Conservation (phyloP, 2,797 vertebrate species). For the Pogonophryne albipinna region DNA sequence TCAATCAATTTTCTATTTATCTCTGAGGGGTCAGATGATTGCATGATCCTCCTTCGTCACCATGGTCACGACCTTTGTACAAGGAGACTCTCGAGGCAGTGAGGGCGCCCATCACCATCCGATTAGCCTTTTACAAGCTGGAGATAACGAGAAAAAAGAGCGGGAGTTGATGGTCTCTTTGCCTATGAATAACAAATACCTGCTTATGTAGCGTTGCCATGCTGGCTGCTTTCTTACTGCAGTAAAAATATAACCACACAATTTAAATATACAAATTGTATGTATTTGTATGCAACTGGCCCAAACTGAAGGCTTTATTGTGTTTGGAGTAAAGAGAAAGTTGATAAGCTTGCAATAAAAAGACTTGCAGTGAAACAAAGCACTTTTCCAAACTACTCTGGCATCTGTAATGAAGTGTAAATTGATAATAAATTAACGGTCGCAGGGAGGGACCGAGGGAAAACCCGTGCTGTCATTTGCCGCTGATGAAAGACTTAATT, state of each 20-base stretch:
- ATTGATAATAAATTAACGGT: slow-evolving; percentile 65
- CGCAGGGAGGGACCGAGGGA: slow-evolving; percentile 10
- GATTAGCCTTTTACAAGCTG: slow-evolving; percentile 52
- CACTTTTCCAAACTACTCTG: slow-evolving; percentile 37
- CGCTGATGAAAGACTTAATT: slow-evolving; percentile 70
- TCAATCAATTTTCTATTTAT: slow-evolving; percentile 13
- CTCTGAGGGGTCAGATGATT: background rate
- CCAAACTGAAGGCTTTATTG: background rate
- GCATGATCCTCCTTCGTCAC: slow-evolving; percentile 34
- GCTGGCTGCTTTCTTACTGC: slow-evolving; percentile 27
- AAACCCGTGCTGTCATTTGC: slow-evolving; percentile 41
- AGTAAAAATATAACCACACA: background rate
- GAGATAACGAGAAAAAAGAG: slow-evolving; percentile 36
- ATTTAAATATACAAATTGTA: background rate
- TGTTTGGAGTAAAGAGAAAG: background rate
- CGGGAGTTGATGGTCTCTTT: slow-evolving; percentile 11
- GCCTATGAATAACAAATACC: slow-evolving; percentile 52
- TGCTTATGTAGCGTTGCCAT: slow-evolving; percentile 6
- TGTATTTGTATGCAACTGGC: background rate
- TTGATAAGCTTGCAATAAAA: background rate
- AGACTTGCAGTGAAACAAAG: slow-evolving; percentile 35
- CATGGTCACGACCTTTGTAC: slow-evolving; percentile 50
- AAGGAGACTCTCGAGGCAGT: slow-evolving; percentile 33
- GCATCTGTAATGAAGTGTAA: slow-evolving; percentile 64
- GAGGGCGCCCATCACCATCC: slow-evolving; percentile 42